These are phyloP conservation scores for Desmodus rotundus DNA, from an alignment of 2,113 vertebrate genomes.

Conservation along the genomic window DNA sequence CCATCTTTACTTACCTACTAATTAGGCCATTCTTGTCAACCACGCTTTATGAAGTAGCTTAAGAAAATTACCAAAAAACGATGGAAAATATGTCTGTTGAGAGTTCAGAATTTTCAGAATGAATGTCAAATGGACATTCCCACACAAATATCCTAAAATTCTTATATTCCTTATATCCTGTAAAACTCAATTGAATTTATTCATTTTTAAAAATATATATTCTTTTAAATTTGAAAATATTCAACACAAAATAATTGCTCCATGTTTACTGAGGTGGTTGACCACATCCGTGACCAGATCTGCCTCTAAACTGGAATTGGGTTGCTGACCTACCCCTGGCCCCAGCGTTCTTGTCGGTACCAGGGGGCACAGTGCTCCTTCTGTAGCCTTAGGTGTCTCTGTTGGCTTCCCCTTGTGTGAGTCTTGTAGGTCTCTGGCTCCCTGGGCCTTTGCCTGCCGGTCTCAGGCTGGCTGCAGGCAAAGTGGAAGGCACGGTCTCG, in stretches of 20 bases:
- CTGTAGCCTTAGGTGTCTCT: constrained; percentile 93
- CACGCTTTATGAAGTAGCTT: background rate
- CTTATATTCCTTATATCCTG: background rate
- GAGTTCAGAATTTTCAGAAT: background rate
- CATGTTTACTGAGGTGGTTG: constrained; percentile 87
- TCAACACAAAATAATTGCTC: constrained; percentile 83
- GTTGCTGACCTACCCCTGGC: constrained; percentile 96
- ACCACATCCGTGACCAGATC: constrained; percentile 96
- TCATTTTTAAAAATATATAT: background rate
- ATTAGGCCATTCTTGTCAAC: background rate
- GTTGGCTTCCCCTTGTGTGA: constrained; percentile 94
- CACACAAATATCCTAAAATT: background rate
- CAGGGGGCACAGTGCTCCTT: constrained; percentile 89
- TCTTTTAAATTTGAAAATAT: constrained; percentile 74
- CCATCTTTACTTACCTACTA: background rate
- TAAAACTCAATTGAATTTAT: background rate
- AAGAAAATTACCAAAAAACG: background rate
- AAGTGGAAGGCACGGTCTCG: constrained; percentile 95
- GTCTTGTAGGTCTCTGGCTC: constrained; percentile 93
- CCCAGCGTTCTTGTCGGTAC: constrained; percentile 96
- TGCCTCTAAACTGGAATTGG: constrained; percentile 98
- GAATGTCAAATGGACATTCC: background rate
- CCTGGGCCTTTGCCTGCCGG: constrained; percentile 88
- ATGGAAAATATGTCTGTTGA: background rate
- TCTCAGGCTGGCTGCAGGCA: constrained; percentile 95